A percentile compares a stretch with the other conserved stretches of the same genome.
Conservation (phyloP, 2,888 invertebrate species). For the Drosophila merina region DNA sequence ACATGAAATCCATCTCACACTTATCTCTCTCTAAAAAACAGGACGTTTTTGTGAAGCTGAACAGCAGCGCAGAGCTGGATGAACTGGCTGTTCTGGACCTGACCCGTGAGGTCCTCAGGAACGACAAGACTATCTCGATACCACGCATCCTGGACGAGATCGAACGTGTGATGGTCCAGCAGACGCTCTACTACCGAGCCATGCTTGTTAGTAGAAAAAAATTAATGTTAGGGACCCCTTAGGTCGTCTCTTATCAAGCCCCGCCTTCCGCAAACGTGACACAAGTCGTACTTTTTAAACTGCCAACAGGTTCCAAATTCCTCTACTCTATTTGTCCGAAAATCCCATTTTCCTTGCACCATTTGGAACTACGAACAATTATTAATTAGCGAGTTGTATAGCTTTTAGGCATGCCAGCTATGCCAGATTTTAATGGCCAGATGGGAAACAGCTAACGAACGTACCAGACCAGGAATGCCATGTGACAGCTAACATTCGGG, state of each 20-base stretch:
- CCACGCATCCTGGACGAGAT: conserved; percentile 86
- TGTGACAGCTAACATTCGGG: conserved; percentile 4
- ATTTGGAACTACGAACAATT: conserved; percentile 11
- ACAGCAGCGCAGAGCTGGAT: conserved; percentile 83
- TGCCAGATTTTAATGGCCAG: conserved; percentile 20
- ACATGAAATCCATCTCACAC: neutral
- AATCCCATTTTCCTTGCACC: neutral
- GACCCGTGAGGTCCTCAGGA: conserved; percentile 87
- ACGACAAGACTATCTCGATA: conserved; percentile 85
- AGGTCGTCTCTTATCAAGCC: neutral
- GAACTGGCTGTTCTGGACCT: conserved; percentile 87
- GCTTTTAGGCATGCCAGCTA: neutral
- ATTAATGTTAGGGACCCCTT: neutral
- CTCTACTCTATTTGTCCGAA: neutral
- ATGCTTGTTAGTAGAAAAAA: conserved; percentile 86
- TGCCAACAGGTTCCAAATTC: neutral
- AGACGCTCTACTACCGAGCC: conserved; percentile 88
- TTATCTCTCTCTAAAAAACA: conserved; percentile 17
- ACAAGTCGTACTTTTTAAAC: neutral
- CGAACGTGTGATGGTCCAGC: conserved; percentile 86
- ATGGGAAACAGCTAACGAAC: conserved; percentile 2
- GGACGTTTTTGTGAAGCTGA: conserved; percentile 58
- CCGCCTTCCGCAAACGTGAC: neutral
- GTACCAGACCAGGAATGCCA: neutral
- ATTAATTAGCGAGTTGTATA: conserved; percentile 15